phyloP scores from a whole-genome alignment of 2,113 vertebrate genomes.

The Megaceryle maxima region DNA sequence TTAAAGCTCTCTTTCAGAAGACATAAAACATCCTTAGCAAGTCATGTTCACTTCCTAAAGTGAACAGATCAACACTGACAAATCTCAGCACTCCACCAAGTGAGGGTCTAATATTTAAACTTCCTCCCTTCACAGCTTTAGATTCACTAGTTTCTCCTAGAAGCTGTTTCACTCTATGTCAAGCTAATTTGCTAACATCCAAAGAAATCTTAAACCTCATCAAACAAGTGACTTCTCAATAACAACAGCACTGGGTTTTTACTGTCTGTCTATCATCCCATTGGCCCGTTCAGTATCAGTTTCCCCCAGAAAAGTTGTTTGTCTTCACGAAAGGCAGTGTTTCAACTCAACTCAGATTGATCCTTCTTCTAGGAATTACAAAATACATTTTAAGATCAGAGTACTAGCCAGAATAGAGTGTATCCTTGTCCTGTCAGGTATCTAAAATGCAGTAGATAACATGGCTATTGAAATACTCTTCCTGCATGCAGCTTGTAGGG shows the following conservation, averaged over 20 bases:
- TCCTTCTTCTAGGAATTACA: not conserved
- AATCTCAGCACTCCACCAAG: not conserved
- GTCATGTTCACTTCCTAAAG: not conserved
- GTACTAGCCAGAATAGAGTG: not conserved
- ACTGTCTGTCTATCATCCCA: not conserved
- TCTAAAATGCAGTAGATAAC: not conserved
- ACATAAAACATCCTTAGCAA: not conserved
- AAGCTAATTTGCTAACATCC: not conserved
- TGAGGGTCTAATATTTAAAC: not conserved
- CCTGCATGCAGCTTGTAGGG: not conserved
- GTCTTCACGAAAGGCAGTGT: not conserved
- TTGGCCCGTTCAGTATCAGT: accelerated
- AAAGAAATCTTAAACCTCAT: not conserved
- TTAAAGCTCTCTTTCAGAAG: not conserved
- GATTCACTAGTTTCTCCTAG: not conserved
- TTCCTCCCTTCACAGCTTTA: not conserved
- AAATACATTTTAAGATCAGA: not conserved
- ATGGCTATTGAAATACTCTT: not conserved
- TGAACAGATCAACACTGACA: not conserved
- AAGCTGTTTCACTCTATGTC: not conserved
- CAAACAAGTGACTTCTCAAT: not conserved
- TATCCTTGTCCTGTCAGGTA: not conserved
- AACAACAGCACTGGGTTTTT: not conserved
- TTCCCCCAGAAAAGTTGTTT: not conserved
- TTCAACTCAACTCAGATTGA: not conserved